Base-by-base conservation (phyloP, 2,888 invertebrate species). In the Brachynemurus nebulosus region DNA sequence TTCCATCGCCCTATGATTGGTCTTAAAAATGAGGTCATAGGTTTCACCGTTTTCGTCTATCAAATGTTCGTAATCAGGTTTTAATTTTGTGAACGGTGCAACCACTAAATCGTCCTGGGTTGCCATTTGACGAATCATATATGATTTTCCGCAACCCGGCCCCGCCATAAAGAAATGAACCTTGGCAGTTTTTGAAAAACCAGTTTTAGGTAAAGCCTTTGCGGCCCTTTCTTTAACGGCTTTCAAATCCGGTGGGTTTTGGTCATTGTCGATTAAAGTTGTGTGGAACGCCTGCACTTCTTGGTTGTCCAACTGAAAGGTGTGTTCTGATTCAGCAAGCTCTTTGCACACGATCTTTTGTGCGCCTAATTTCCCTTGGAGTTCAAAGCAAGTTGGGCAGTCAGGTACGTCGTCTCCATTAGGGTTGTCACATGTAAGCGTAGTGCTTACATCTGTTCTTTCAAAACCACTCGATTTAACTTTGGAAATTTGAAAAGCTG, bases 1-100 rank as follows among this genome's bases (percentile, higher is more conserved):
- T 12, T 43, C 43, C 46, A 46, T 46, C 2, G 46, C 46, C 5
- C 44, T 47, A 20, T 48, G 44, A 4, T 44, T 43, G 9, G 46
- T 48, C 14, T 46, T 46, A 38, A 46, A 47, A 17, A 14, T 14
- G 12, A 47, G 17, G 34, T 45, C 43, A 30, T 45, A 46, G 25
- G 19, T 44, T 18, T 27, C 37, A 9, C 42, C 46, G 18, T 7
- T 20, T 3, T 40, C 41, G 14, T 30, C 14, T 9, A 19, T 18
- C 12, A 46, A 25, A 21, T 44, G 35, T 9, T 27, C 42, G 14
- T 47, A 48, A 44, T 47, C 48, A 3, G 48, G 36, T 38, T 38
- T 41, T n/a, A 48, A 35, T 18, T 48, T 48, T 2, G 46, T 48
- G 20, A 48, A 48, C 1, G 48, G 48, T 11, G 46, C 46, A 25